A percentile compares a stretch with the other conserved stretches of the same genome.
Evolutionary conservation across 2,113 vertebrate genomes (phyloP).

Genomic region (Gulo gulo): DNA sequence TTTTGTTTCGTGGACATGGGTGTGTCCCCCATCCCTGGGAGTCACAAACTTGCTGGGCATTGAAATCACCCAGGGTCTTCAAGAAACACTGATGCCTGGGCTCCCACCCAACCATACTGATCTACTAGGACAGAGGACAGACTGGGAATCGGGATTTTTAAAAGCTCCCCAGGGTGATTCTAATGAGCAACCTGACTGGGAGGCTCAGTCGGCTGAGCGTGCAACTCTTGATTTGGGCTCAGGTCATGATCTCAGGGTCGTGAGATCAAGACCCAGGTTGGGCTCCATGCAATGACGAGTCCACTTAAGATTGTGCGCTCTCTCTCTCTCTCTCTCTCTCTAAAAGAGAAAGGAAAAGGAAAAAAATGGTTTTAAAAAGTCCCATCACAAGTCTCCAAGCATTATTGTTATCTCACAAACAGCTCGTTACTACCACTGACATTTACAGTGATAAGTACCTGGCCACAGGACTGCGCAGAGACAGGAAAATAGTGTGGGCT

Average conservation of each 20-base stretch:
- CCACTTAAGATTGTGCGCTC: background rate
- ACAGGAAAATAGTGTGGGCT: background rate
- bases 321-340: background rate
- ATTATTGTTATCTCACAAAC: background rate
- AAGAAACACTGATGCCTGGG: background rate
- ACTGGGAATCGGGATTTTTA: background rate
- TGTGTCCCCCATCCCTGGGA: background rate
- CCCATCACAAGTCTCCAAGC: background rate
- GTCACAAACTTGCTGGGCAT: background rate
- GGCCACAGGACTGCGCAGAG: background rate
- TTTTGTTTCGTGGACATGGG: background rate
- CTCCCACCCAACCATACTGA: background rate
- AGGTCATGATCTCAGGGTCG: background rate
- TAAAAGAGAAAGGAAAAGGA: background rate
- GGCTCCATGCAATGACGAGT: no score
- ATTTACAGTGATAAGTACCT: background rate
- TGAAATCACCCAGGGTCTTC: background rate
- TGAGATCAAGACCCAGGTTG: background rate
- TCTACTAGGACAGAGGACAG: fast-evolving
- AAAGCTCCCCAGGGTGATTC: background rate
- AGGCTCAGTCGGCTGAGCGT: background rate
- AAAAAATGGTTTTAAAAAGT: background rate
- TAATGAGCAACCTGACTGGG: background rate
- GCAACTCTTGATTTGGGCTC: background rate
- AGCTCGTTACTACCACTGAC: background rate